These are phyloP conservation scores for Dromaius novaehollandiae DNA, from an alignment of 2,113 vertebrate species.

Conservation along the genomic window DNA sequence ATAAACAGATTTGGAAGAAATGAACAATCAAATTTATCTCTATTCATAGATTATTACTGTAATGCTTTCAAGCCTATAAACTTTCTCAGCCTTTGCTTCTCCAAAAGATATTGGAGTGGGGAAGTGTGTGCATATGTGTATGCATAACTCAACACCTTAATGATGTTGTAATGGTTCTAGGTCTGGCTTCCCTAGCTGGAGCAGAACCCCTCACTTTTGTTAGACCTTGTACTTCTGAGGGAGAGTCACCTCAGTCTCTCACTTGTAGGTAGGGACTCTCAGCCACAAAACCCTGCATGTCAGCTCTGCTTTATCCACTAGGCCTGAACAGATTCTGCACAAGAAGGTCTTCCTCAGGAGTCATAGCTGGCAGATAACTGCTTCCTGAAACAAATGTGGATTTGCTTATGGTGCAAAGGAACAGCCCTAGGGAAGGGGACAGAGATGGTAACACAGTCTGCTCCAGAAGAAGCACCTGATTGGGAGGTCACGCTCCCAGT, in stretches of 20 bases:
- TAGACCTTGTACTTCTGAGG: background rate
- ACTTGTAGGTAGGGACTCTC: background rate
- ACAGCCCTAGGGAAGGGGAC: background rate
- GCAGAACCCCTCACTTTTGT: background rate
- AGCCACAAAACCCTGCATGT: background rate
- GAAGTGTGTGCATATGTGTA: accelerated
- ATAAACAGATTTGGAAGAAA: background rate
- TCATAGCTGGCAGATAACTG: background rate
- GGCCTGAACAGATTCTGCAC: background rate
- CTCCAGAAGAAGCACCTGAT: background rate
- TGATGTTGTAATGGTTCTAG: background rate
- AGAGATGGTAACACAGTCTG: background rate
- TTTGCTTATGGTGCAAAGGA: background rate
- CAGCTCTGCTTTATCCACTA: background rate
- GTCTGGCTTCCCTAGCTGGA: background rate
- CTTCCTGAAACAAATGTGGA: background rate
- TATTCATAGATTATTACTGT: background rate
- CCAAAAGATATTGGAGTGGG: background rate
- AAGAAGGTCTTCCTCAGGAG: background rate
- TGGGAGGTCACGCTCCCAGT: background rate
- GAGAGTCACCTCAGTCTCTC: background rate
- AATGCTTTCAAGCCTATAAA: background rate
- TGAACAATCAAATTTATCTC: background rate
- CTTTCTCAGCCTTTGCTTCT: background rate
- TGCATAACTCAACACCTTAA: background rate